Base-by-base conservation (phyloP, 2,888 invertebrate genomes). In the Chorisops tibialis region DNA sequence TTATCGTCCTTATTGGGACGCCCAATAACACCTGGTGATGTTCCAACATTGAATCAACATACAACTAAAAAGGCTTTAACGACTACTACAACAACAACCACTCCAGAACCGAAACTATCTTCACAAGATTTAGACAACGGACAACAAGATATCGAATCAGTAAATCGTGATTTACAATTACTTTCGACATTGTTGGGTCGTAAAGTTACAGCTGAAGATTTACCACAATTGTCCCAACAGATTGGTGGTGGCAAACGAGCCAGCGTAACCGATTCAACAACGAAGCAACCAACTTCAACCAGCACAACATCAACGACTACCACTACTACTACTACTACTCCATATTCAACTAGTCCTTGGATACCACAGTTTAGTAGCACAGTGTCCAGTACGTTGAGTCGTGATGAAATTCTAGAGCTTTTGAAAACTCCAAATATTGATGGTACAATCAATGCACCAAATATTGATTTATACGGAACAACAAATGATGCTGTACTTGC, bases 401-500 rank as follows among this genome's bases (percentile, higher is more conserved):
- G 66, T 1, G 67, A 67, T n/a, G 69, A 67, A 9, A 72, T 67
- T 19, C 64, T 71, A 16, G 66, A 65, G n/a, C 56, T 69, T n/a
- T 38, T 69, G 4, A 69, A 70, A 22, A 66, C 71, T 47, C 68
- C 71, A 2, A 64, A 71, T 9, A 69, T 73, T 2, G 66, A 72
- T 6, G 65, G 71, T 2, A 67, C 72, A 1, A 14, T 47, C 2
- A 49, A 41, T 41, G 51, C 45, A 6, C 51, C 43, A 24, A n/a
- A 63, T 65, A 12, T 50, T 5, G 60, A 60, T 47, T 65, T 66
- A n/a, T 84, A 81, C 62, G 86, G 85, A 12, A 83, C 84, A 69
- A 83, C 83, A 63, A 84, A 87, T 69, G 88, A 88, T 65, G 88
- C 88, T 1, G 77, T 88, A 65, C 79, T 88, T 22, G 87, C 88